These are phyloP conservation scores for Erynnis tages DNA, from an alignment of 2,888 invertebrate genomes.

Conservation along the genomic window DNA sequence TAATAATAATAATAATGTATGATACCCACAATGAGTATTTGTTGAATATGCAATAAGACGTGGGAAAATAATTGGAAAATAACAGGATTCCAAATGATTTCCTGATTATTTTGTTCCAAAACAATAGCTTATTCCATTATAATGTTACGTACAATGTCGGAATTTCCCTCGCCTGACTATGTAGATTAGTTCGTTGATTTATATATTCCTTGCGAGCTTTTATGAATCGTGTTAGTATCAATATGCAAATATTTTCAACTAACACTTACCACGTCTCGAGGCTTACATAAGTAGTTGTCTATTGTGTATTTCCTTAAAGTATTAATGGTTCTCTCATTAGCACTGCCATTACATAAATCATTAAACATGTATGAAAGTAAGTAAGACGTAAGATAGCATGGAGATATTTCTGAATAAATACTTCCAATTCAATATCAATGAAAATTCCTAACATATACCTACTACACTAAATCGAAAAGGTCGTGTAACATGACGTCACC, in stretches of 20 bases:
- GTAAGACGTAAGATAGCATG: no score
- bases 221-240: not conserved
- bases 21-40: slow-evolving; percentile 45
- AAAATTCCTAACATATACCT: no score
- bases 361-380: no score
- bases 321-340: no score
- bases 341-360: no score
- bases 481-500: no score
- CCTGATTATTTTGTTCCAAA: slow-evolving; percentile 35
- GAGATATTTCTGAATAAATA: no score
- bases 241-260: slow-evolving; percentile 3
- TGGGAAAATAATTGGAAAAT: slow-evolving; percentile 61
- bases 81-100: slow-evolving; percentile 38
- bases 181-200: slow-evolving; percentile 18
- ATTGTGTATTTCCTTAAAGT: not conserved
- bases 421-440: no score
- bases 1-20: no score
- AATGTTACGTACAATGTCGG: slow-evolving; percentile 14
- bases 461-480: no score
- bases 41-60: slow-evolving; percentile 60
- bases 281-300: not conserved
- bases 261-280: not conserved
- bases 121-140: slow-evolving; percentile 45
- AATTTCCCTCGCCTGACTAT: slow-evolving; percentile 13
- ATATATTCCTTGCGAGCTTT: slow-evolving; percentile 19